Evolutionary conservation across 2,797 vertebrate species (phyloP).

Genomic region (Urophycis tenuis): DNA sequence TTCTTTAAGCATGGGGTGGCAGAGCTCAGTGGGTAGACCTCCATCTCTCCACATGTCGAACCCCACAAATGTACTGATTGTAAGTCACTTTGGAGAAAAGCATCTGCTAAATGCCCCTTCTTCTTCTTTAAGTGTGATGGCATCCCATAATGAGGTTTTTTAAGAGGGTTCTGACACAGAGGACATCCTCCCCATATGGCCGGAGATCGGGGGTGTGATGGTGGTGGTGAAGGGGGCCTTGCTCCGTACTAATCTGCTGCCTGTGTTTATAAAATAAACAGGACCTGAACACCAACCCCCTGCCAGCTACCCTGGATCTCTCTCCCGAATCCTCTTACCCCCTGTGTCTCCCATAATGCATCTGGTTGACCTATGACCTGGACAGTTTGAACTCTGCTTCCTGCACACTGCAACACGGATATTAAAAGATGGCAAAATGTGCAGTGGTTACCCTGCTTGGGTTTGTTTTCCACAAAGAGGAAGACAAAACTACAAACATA

Average conservation of each 20-base stretch:
- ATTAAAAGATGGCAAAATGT: constrained; percentile 43
- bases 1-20: too few relatives aligned
- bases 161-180: constrained; percentile 55
- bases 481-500: constrained; percentile 49
- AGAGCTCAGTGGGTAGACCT: too few relatives aligned
- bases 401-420: constrained; percentile 49
- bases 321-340: constrained; percentile 27
- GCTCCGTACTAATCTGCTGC: constrained; percentile 66
- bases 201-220: background rate
- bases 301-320: constrained; percentile 28
- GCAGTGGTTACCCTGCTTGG: constrained; percentile 42
- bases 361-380: constrained; percentile 65
- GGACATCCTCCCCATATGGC: constrained; percentile 68
- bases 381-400: constrained; percentile 62
- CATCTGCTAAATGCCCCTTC: too few relatives aligned
- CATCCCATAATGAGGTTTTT: constrained; percentile 30
- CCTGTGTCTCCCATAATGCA: constrained; percentile 48
- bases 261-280: constrained; percentile 74
- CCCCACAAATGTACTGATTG: too few relatives aligned
- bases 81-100: too few relatives aligned
- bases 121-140: background rate
- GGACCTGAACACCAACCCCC: constrained; percentile 50
- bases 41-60: too few relatives aligned
- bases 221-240: constrained; percentile 37
- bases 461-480: constrained; percentile 23